Evolutionary conservation across 1,140 invertebrate species (phyloP), one percentile per base, ranked within the genome.

Genomic region (Pemphigus obesinymphae): DNA sequence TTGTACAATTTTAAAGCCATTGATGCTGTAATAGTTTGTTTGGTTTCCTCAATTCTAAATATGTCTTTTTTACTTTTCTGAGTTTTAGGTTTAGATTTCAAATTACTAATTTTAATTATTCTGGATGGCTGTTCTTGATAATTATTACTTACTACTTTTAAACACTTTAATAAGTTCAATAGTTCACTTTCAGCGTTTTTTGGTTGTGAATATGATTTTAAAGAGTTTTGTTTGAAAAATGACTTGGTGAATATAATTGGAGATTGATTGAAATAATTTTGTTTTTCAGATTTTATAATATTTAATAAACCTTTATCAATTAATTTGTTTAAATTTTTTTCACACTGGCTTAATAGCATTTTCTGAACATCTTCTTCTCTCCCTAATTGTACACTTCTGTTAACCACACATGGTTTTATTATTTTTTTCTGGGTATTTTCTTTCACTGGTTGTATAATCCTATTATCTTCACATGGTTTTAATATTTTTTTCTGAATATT

Each of bases 101-200:
- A 6, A 34, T 80, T 80, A 26, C 45, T 45, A 20, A 80, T 63
- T 63, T 80, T 20, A 31, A 80, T 34, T 29, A 63, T 20, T 53
- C 31, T 80, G 23, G 76, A 80, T 43, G 55, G 76, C 5, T 80
- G 76, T 13, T 43, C 11, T 43, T 15, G 23, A 61, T 80, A 80
- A 45, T 29, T n/a, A 34, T 63, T 29, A 31, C 55, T 80, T 0
- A 15, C 20, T 20, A 80, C 20, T 80, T 80, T 80, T 13, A 80
- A 45, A 29, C 8, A 5, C 31, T 43, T 80, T 8, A 80, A 63
- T n/a, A 80, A 63, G n/a, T 61, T 80, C 0, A 23, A 6, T 17
- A 50, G n/a, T 26, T 70, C 40, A 61, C 20, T 45, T 61, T 17
- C 13, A 26, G 37, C n/a, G 4, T 61, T 15, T 43, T 45, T 15